Percentiles rank a stretch among this genome's conserved stretches.
Conservation (phyloP, 2,113 vertebrate genomes). For the Asarcornis scutulata region DNA sequence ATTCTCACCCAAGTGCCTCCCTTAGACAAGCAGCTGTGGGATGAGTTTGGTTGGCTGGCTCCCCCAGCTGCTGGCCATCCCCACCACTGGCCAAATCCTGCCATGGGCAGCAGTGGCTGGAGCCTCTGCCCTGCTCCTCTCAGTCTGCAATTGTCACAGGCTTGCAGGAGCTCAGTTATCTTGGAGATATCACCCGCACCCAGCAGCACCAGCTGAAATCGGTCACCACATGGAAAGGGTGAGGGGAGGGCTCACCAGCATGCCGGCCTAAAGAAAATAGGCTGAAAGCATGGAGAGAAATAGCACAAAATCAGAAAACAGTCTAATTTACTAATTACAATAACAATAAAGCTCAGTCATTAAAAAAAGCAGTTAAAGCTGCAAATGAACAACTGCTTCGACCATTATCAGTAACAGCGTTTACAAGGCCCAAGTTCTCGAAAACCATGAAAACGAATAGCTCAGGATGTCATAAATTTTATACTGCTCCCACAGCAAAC, state of each 20-base stretch:
- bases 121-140: background rate
- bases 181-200: background rate
- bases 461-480: constrained; percentile 53
- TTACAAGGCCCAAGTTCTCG: constrained; percentile 35
- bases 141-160: background rate
- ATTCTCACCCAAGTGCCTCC: background rate
- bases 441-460: constrained; percentile 44
- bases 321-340: constrained; percentile 51
- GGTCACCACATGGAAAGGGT: background rate
- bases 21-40: background rate
- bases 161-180: background rate
- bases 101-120: background rate
- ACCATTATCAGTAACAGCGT: background rate
- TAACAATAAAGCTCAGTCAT: constrained; percentile 6
- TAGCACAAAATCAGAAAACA: background rate
- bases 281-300: background rate
- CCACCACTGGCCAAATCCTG: background rate
- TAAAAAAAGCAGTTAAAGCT: constrained; percentile 40
- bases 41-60: background rate
- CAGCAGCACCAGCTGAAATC: background rate
- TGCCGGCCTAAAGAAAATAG: background rate
- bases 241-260: background rate
- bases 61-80: background rate
- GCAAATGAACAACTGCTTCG: constrained; percentile 32
- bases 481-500: constrained; percentile 37